Conservation (phyloP, 2,113 vertebrate species). For the Entelurus aequoreus region DNA sequence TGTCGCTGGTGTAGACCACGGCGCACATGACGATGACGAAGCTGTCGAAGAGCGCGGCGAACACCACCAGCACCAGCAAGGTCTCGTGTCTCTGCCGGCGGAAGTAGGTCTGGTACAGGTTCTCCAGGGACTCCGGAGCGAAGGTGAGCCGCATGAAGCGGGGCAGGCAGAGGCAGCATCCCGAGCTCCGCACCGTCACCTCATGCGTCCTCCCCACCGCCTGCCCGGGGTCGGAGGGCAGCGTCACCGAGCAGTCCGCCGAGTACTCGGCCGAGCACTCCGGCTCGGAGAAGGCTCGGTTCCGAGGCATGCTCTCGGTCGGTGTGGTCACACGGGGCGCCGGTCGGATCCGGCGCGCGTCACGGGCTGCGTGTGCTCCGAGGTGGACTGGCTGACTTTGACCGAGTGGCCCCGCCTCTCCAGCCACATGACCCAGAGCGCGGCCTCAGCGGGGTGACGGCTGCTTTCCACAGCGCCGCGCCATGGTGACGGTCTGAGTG, state of each 20-base stretch:
- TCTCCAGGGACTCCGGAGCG: constrained; percentile 86
- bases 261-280: constrained; percentile 89
- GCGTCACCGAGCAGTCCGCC: constrained; percentile 87
- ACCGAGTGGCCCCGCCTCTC: constrained; percentile 16
- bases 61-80: constrained; percentile 87
- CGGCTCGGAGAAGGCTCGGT: constrained; percentile 80
- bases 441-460: neutral
- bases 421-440: constrained; percentile 11
- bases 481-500: no score
- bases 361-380: no score
- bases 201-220: constrained; percentile 83
- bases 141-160: constrained; percentile 91
- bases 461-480: no score
- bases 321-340: neutral
- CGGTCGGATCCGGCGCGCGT: neutral
- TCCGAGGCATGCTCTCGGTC: constrained; percentile 76
- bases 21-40: constrained; percentile 85
- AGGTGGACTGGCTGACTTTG: neutral
- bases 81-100: constrained; percentile 89
- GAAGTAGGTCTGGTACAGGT: constrained; percentile 96
- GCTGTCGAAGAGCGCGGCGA: constrained; percentile 90
- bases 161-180: constrained; percentile 88
- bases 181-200: constrained; percentile 83
- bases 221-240: constrained; percentile 87
- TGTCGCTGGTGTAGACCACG: constrained; percentile 79